Evolutionary conservation across 1,140 invertebrate genomes (phyloP).

Genomic region (Neodiprion pinetum): DNA sequence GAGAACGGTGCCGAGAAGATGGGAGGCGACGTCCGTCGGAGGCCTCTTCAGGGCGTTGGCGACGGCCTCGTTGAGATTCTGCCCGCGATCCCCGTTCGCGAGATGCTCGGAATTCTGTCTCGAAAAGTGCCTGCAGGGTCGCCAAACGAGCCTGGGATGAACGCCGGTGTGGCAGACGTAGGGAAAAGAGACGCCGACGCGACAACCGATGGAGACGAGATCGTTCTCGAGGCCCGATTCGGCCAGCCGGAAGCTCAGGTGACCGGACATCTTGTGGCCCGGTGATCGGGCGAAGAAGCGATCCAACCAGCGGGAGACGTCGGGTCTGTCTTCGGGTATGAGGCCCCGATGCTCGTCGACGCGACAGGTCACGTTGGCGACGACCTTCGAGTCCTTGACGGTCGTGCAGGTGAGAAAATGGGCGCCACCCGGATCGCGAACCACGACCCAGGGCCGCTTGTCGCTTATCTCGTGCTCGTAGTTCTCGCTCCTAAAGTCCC

Average conservation of each 20-base stretch:
- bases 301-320: conserved; percentile 75
- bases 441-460: conserved; percentile 77
- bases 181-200: conserved; percentile 77
- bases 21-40: conserved; percentile 60
- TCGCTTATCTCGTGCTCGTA: conserved; percentile 73
- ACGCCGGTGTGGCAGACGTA: conserved; percentile 78
- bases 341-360: conserved; percentile 73
- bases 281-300: conserved; percentile 71
- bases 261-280: conserved; percentile 72
- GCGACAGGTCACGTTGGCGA: conserved; percentile 80
- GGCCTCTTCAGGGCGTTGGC: conserved; percentile 59
- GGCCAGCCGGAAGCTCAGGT: conserved; percentile 77
- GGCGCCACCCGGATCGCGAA: conserved; percentile 75
- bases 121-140: conserved; percentile 68
- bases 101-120: conserved; percentile 63
- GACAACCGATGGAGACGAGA: conserved; percentile 69
- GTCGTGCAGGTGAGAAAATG: conserved; percentile 82
- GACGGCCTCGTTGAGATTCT: conserved; percentile 61
- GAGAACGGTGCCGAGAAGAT: conserved; percentile 70
- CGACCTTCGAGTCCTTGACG: conserved; percentile 74
- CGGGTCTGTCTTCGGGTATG: conserved; percentile 70
- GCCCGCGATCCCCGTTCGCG: conserved; percentile 56
- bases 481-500: conserved; percentile 65
- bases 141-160: conserved; percentile 70
- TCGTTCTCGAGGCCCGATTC: conserved; percentile 58